These are phyloP conservation scores for Seriola aureovittata DNA, from an alignment of 2,113 vertebrate genomes.

Conservation along the genomic window DNA sequence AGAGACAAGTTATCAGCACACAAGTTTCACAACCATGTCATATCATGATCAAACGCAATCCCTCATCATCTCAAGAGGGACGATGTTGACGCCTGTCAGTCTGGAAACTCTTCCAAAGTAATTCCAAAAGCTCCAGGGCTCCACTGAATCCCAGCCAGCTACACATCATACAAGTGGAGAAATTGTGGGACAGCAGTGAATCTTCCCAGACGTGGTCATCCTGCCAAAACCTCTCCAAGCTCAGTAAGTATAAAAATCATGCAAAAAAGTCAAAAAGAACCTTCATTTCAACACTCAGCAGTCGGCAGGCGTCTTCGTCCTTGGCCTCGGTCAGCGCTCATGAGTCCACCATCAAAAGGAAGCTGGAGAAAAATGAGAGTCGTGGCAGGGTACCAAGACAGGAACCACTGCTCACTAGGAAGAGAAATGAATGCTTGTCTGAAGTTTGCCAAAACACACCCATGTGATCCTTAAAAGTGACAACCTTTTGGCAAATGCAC, in stretches of 20 bases:
- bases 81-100: slow-evolving; percentile 70
- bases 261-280: slow-evolving; percentile 31
- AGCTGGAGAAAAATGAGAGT: slow-evolving; percentile 39
- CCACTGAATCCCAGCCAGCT: slow-evolving; percentile 59
- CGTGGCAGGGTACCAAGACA: slow-evolving; percentile 41
- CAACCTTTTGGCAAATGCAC: slow-evolving; percentile 48
- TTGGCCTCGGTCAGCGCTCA: slow-evolving; percentile 43
- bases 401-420: slow-evolving; percentile 37
- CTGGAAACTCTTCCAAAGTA: slow-evolving; percentile 68
- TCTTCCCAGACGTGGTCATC: slow-evolving; percentile 46
- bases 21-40: slow-evolving; percentile 36
- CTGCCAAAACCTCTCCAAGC: slow-evolving; percentile 59
- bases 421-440: slow-evolving; percentile 34
- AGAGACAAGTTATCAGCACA: slow-evolving; percentile 33
- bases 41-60: slow-evolving; percentile 52
- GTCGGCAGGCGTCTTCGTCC: slow-evolving; percentile 21
- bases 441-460: slow-evolving; percentile 41
- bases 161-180: slow-evolving; percentile 32
- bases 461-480: slow-evolving; percentile 9
- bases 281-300: slow-evolving; percentile 29
- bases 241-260: slow-evolving; percentile 39
- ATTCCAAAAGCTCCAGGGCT: slow-evolving; percentile 60
- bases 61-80: slow-evolving; percentile 45
- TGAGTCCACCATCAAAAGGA: slow-evolving; percentile 44
- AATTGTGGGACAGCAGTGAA: slow-evolving; percentile 50